These are phyloP conservation scores for Epirrita christyi DNA, from an alignment of 2,888 invertebrate species.

Conservation along the genomic window DNA sequence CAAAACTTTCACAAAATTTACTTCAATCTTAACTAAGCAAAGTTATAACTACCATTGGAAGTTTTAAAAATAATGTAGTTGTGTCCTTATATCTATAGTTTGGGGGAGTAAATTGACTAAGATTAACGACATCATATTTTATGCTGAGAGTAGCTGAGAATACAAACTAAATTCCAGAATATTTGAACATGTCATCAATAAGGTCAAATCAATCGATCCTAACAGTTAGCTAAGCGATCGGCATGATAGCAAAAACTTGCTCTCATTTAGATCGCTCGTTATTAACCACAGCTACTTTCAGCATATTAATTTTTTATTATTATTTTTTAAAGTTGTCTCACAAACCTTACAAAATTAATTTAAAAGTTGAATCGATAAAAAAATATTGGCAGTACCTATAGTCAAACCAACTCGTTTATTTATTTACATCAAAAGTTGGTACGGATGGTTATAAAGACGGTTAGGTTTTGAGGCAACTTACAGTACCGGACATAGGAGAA, in stretches of 20 bases:
- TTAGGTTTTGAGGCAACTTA: constrained; percentile 18
- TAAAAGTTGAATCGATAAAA: neutral
- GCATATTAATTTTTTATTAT: constrained; percentile 8
- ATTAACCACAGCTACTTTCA: constrained; percentile 18
- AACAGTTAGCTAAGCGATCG: neutral
- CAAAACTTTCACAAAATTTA: constrained; percentile 40
- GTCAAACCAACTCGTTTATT: neutral
- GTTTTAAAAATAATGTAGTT: constrained; percentile 49
- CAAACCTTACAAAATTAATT: neutral
- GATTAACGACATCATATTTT: constrained; percentile 59
- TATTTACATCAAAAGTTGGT: neutral
- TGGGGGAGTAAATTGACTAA: constrained; percentile 78
- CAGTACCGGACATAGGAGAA: constrained; percentile 10
- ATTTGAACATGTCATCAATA: neutral
- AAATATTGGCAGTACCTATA: no score
- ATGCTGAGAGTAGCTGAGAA: constrained; percentile 46
- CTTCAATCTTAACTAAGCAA: constrained; percentile 45
- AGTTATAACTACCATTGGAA: constrained; percentile 50
- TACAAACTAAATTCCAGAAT: constrained; percentile 3
- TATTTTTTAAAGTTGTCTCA: constrained; percentile 17
- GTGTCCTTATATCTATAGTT: constrained; percentile 62
- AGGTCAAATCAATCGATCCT: neutral
- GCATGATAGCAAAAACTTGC: neutral
- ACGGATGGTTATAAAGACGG: no score
- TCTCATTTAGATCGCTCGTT: neutral